phyloP scores from a whole-genome alignment of 2,797 vertebrate species.

The Rhinella marina region DNA sequence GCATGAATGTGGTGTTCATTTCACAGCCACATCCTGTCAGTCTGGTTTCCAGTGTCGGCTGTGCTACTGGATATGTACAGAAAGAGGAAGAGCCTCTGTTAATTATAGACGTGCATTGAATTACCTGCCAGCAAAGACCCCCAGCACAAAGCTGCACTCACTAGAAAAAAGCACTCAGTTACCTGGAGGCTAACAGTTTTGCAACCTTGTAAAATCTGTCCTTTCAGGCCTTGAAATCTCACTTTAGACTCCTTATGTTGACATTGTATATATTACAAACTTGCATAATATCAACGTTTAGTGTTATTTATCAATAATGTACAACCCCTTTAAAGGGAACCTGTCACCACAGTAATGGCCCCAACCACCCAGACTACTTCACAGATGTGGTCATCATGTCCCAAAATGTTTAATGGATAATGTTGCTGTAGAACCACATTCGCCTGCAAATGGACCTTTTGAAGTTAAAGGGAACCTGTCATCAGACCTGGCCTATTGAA shows the following conservation, averaged over 20 bases:
- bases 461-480: too few species aligned
- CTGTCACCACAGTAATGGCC: too few species aligned
- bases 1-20: background rate
- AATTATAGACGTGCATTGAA: background rate
- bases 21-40: background rate
- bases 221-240: background rate
- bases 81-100: constrained; percentile 21
- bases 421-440: too few species aligned
- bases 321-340: background rate
- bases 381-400: too few species aligned
- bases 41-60: background rate
- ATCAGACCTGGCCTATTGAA: too few species aligned
- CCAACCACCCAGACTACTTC: too few species aligned
- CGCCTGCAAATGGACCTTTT: too few species aligned
- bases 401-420: too few species aligned
- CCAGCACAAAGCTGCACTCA: background rate
- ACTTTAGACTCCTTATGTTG: too few species aligned
- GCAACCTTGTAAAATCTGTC: background rate
- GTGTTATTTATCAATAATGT: background rate
- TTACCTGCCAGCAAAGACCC: background rate
- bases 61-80: constrained; percentile 5
- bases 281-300: background rate
- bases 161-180: background rate
- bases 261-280: background rate
- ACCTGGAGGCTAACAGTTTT: background rate